A percentile compares a stretch with the other conserved stretches of the same genome.
Conservation (phyloP, 1,140 invertebrate genomes). For the Antheraea pernyi region DNA sequence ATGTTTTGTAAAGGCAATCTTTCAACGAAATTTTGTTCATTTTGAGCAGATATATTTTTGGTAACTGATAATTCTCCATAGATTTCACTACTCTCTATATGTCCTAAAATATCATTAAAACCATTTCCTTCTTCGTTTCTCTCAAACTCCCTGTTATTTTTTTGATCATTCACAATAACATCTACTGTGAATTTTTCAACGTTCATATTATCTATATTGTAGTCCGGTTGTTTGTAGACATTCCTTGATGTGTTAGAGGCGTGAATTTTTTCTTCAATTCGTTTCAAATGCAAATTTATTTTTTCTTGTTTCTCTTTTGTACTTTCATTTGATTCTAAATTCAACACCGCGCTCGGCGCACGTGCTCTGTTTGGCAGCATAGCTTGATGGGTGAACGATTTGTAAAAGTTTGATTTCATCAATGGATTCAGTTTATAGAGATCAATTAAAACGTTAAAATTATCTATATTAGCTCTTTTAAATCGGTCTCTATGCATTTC, state of each 20-base stretch:
- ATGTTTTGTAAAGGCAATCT: neutral
- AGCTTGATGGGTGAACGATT: conserved; percentile 52
- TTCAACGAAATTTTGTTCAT: neutral
- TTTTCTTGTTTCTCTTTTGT: conserved; percentile 36
- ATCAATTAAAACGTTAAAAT: conserved; percentile 51
- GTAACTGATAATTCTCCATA: neutral
- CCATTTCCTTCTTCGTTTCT: neutral
- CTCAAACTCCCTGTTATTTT: neutral
- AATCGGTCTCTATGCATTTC: conserved; percentile 16
- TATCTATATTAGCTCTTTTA: conserved; percentile 40
- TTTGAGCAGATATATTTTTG: conserved; percentile 14
- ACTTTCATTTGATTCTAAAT: conserved; percentile 61
- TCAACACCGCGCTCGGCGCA: conserved; percentile 27
- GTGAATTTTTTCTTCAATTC: conserved; percentile 35
- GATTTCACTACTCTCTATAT: conserved; percentile 13
- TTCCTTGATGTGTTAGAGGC: neutral
- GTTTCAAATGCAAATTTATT: conserved; percentile 34
- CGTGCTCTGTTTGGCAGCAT: conserved; percentile 43
- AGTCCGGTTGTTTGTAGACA: conserved; percentile 13
- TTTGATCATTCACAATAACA: conserved; percentile 1
- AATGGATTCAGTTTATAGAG: conserved; percentile 65
- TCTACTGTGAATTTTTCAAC: conserved; percentile 23
- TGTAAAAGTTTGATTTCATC: conserved; percentile 50
- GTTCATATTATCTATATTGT: conserved; percentile 19
- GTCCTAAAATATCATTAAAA: conserved; percentile 9